Conservation (phyloP, 2,113 vertebrate species). For the Colinus virginianus region DNA sequence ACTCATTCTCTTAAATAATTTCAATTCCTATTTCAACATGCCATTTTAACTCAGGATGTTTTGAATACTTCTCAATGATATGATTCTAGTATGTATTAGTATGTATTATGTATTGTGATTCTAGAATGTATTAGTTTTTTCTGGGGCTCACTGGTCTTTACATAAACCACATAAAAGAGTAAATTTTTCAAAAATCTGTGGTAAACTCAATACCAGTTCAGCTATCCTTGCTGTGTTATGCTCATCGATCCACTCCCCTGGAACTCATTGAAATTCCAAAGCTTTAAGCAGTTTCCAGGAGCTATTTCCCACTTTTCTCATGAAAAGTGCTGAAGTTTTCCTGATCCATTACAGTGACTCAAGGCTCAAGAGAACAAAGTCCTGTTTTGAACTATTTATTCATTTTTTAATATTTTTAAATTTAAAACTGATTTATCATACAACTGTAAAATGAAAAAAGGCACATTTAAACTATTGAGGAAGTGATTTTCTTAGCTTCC, state of each 20-base stretch:
- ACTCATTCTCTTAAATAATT: not conserved
- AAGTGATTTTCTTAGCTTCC: not conserved
- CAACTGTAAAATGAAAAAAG: not conserved
- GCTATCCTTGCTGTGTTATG: not conserved
- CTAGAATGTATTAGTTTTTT: not conserved
- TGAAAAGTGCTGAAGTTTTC: not conserved
- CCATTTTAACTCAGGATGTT: not conserved
- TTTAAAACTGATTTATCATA: not conserved
- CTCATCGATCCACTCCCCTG: not conserved
- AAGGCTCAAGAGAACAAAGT: not conserved
- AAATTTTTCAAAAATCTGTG: not conserved
- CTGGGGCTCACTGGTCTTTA: not conserved
- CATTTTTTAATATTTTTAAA: not conserved
- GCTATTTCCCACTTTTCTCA: not conserved
- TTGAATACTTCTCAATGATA: not conserved
- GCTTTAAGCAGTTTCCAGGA: not conserved
- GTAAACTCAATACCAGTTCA: not conserved
- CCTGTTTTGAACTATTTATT: not conserved
- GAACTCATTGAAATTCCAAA: not conserved
- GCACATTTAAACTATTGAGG: not conserved
- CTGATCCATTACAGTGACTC: not conserved
- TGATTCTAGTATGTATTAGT: not conserved
- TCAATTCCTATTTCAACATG: not conserved
- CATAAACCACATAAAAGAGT: not conserved
- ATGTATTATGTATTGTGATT: too few relatives aligned